These are phyloP conservation scores for Xylota sylvarum DNA, from an alignment of 2,888 invertebrate genomes.

Conservation along the genomic window DNA sequence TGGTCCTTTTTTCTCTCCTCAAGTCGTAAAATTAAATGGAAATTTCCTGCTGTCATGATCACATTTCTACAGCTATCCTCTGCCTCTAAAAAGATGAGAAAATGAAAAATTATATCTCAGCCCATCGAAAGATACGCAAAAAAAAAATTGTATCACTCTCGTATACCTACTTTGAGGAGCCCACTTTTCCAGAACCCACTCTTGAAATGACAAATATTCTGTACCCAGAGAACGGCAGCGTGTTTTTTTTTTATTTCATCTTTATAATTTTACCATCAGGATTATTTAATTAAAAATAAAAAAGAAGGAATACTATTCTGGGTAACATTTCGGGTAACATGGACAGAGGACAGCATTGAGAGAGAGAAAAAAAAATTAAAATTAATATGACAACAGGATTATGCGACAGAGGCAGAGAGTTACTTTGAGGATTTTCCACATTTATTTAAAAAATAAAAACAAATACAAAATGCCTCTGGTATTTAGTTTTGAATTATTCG, in stretches of 20 bases:
- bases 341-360: slow-evolving; percentile 1
- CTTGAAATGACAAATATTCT: neutral
- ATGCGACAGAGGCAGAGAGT: neutral
- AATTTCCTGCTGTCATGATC: slow-evolving; percentile 40
- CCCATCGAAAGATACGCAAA: too few relatives aligned
- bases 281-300: slow-evolving; percentile 46
- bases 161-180: neutral
- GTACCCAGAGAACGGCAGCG: neutral
- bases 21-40: slow-evolving; percentile 44
- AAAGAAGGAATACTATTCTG: neutral
- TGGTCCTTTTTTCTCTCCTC: neutral
- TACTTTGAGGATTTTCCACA: neutral
- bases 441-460: neutral
- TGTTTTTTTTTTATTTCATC: neutral
- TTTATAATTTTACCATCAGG: slow-evolving; percentile 31
- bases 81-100: neutral
- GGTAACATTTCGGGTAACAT: slow-evolving; percentile 25
- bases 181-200: neutral
- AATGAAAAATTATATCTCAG: neutral
- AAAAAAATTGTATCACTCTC: neutral
- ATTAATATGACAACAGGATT: slow-evolving; percentile 35
- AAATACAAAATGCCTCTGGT: neutral
- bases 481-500: neutral
- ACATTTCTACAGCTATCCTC: slow-evolving; percentile 18
- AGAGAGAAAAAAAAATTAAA: slow-evolving; percentile 32